A percentile compares a stretch with the other conserved stretches of the same genome.
Evolutionary conservation across 2,797 vertebrate species (phyloP).

Genomic region (Anguilla anguilla): DNA sequence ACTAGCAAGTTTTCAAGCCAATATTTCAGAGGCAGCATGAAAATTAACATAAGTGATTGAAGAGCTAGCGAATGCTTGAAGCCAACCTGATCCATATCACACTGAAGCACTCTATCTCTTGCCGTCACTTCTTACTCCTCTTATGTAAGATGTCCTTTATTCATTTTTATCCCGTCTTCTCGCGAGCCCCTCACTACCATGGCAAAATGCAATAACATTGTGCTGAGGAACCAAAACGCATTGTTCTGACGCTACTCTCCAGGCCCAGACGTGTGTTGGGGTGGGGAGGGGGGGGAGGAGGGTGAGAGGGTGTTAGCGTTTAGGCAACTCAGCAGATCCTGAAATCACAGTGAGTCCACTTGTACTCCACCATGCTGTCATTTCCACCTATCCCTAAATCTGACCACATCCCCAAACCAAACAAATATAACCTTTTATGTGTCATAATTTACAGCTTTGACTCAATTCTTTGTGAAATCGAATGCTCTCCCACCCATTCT

Average conservation of each 20-base stretch:
- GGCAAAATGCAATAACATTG: slow-evolving; percentile 33
- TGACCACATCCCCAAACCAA: slow-evolving; percentile 32
- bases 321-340: slow-evolving; percentile 14
- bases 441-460: slow-evolving; percentile 51
- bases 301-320: background rate
- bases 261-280: background rate
- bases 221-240: slow-evolving; percentile 38
- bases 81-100: slow-evolving; percentile 3
- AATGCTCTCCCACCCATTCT: slow-evolving; percentile 47
- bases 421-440: slow-evolving; percentile 59
- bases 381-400: slow-evolving; percentile 42
- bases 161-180: background rate
- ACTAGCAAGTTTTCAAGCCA: background rate
- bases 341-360: background rate
- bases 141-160: slow-evolving; percentile 24
- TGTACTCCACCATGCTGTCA: too few species aligned
- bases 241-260: slow-evolving; percentile 10
- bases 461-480: slow-evolving; percentile 59
- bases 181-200: slow-evolving; percentile 16
- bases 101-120: slow-evolving; percentile 4
- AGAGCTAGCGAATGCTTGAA: background rate
- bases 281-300: background rate
- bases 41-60: background rate
- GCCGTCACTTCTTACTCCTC: slow-evolving; percentile 29
- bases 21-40: background rate